phyloP scores from a whole-genome alignment of 53 echinoderm and acorn worm species.

The Stichopus horrens region DNA sequence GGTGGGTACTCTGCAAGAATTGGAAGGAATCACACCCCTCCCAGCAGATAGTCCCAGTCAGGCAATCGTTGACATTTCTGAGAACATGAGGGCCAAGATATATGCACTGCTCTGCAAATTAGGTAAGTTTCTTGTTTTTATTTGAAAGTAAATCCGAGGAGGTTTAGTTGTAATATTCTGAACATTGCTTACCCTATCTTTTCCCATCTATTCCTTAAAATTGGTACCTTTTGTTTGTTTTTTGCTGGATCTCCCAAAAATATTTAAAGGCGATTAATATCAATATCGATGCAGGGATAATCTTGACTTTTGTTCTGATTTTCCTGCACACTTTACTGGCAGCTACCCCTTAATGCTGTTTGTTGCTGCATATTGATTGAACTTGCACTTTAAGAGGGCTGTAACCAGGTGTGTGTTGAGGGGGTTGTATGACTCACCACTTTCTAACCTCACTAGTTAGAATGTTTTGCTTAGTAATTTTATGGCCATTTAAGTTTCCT shows the following conservation, averaged over 20 bases:
- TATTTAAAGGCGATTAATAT: not conserved
- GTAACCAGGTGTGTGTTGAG: no score
- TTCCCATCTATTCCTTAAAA: not conserved
- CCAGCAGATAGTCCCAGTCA: constrained; percentile 91
- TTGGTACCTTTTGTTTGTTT: not conserved
- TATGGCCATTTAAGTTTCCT: no score
- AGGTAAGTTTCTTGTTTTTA: constrained; percentile 51
- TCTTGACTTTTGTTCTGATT: not conserved
- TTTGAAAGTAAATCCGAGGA: no score
- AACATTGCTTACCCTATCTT: constrained; percentile 3
- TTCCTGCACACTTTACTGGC: no score
- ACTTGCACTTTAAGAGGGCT: no score
- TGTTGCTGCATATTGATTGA: no score
- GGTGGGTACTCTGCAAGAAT: constrained; percentile 76
- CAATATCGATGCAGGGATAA: not conserved
- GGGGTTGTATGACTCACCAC: no score
- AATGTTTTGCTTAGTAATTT: no score
- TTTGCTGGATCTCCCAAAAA: not conserved
- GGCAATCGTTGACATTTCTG: constrained; percentile 88
- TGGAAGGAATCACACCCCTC: constrained; percentile 69
- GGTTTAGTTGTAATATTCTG: not conserved
- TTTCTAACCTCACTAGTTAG: no score
- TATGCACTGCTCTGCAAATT: constrained; percentile 92
- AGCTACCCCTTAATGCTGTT: no score
- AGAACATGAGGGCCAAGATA: constrained; percentile 96